Evolutionary conservation across 37 sponge, comb jelly and placozoan species (phyloP).

Genomic region (Amphimedon queenslandica): DNA sequence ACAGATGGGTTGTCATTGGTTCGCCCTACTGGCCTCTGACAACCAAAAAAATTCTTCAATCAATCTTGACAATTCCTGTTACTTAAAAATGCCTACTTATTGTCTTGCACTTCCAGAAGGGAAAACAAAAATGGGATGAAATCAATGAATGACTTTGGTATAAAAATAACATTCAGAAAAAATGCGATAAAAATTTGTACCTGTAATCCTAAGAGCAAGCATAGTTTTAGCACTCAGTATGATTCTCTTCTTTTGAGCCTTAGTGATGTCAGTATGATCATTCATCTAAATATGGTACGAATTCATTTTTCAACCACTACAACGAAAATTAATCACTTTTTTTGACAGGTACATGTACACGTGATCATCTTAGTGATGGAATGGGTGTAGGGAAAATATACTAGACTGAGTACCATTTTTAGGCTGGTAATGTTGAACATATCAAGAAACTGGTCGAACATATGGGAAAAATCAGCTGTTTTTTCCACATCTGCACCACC

Average conservation of each 20-base stretch:
- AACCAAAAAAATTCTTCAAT: slow-evolving; percentile 42
- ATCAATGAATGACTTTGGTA: background rate
- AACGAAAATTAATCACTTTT: background rate
- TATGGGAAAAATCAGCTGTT: too few relatives aligned
- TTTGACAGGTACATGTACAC: background rate
- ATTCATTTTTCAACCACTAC: too few relatives aligned
- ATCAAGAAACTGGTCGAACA: background rate
- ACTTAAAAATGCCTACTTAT: too few relatives aligned
- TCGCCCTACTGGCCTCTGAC: slow-evolving; percentile 26
- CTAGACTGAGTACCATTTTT: background rate
- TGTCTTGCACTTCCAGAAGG: background rate
- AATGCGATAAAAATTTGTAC: too few relatives aligned
- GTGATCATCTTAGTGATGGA: background rate
- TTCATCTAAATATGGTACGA: slow-evolving; percentile 9
- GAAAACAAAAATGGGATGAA: too few relatives aligned
- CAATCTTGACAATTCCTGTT: too few relatives aligned
- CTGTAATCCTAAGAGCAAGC: background rate
- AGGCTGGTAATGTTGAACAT: background rate
- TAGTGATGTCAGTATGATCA: background rate
- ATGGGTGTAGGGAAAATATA: background rate
- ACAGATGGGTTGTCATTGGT: slow-evolving; percentile 34
- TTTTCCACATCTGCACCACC: background rate
- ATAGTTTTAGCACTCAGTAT: background rate
- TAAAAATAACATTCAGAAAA: background rate
- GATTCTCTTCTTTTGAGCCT: too few relatives aligned